Base-by-base conservation (phyloP, 2,888 invertebrate species). In the Oxystoma pomonae region DNA sequence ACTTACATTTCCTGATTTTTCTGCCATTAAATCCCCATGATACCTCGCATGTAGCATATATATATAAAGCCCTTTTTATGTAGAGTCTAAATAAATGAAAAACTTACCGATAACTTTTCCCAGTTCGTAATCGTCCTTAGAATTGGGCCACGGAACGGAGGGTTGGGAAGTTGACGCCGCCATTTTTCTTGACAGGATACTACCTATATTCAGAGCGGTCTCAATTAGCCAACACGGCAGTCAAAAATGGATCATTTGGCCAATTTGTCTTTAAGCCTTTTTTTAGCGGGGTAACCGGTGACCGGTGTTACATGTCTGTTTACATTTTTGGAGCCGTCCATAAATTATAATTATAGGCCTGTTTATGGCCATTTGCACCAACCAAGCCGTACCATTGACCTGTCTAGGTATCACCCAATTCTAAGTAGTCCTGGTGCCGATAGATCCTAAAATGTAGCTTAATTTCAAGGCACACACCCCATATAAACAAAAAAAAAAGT, bases 91-190 rank as follows among this genome's bases (percentile, higher is more conserved):
- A 66, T 35, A 7, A 7, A 3, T 7, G 12, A 35, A 7, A 35
- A 35, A 35, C 87, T 84, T 82, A 92, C 94, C 94, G 77, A 97
- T 96, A 75, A 96, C 92, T 83, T 96, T 96, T 73, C 90, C 88
- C 74, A 97, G 82, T 82, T 95, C 94, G 82, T 97, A 97, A 81
- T 94, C 93, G 77, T 94, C 92, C 81, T 92, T 91, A 76, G 87
- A 89, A 83, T 94, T 96, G 69, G 96, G 90, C 96, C 96, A 96
- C 79, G 86, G 78, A 71, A 77, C 73, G 70, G 76, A 73, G 76
- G 81, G 77, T 75, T 82, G 82, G 71, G 82, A 81, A 75, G 81
- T 81, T 75, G 82, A 80, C 70, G 82, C 81, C 80, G 84, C 84
- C 85, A 86, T 85, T 82, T 86, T 86, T 80, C 82, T 83, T 69